Conservation (phyloP, 30 jellyfish, hydroid and myxozoan species). For the Pelagia noctiluca region DNA sequence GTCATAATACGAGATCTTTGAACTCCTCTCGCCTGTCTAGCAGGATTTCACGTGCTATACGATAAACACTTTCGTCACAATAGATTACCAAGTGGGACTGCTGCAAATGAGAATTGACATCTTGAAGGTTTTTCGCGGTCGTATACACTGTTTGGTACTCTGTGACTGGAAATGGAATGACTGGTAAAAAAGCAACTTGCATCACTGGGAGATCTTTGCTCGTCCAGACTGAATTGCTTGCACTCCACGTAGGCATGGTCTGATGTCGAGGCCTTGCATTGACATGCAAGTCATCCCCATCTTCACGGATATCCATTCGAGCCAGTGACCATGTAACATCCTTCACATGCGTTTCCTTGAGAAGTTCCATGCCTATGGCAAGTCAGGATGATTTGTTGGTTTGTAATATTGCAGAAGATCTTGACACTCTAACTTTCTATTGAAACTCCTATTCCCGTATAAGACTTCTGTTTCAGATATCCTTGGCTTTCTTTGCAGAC, state of each 20-base stretch:
- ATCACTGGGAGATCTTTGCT: background rate
- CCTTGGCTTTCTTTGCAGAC: background rate
- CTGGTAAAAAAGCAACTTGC: background rate
- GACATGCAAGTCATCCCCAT: background rate
- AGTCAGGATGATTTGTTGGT: background rate
- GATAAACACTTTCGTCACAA: conserved; percentile 4
- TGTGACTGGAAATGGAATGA: background rate
- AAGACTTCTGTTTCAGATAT: background rate
- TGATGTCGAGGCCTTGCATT: no score
- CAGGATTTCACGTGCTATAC: background rate
- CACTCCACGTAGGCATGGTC: background rate
- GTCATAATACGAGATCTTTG: background rate
- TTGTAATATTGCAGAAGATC: background rate
- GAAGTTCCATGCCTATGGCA: background rate
- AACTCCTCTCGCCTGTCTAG: background rate
- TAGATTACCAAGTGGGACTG: background rate
- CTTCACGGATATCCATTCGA: background rate
- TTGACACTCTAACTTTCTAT: background rate
- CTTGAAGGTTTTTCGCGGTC: background rate
- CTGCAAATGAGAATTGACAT: background rate
- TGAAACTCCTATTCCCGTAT: background rate
- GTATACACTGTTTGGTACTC: background rate
- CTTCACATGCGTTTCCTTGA: background rate
- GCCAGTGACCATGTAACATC: background rate
- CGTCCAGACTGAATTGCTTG: background rate